A percentile compares a stretch with the other conserved stretches of the same genome.
Conservation (phyloP, 1,140 invertebrate species). For the Thaumatotibia leucotreta region DNA sequence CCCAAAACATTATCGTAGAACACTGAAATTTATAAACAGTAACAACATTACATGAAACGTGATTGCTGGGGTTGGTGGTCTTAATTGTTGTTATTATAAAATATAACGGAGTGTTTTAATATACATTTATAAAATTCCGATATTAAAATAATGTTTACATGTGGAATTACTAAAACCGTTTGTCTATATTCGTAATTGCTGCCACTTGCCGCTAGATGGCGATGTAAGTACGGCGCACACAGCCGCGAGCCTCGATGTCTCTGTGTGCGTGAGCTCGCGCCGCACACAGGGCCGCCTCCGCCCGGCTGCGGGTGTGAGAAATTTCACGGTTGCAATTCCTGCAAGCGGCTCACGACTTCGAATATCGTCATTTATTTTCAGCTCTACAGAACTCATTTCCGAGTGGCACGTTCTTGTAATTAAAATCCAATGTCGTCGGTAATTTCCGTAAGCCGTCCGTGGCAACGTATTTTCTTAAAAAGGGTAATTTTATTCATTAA, state of each 20-base stretch:
- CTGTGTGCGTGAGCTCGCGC: conserved; percentile 51
- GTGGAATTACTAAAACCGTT: not conserved
- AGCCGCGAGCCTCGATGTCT: conserved; percentile 14
- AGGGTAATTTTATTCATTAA: not conserved
- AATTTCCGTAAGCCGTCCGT: not conserved
- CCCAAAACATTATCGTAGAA: conserved; percentile 36
- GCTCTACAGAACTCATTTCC: not conserved
- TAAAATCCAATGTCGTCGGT: conserved; percentile 1
- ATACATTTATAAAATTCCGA: too few species aligned
- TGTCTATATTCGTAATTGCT: conserved; percentile 3
- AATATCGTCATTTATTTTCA: not conserved
- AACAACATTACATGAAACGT: conserved; percentile 17
- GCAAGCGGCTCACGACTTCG: not conserved
- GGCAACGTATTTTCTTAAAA: not conserved
- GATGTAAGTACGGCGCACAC: conserved; percentile 37
- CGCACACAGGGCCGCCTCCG: conserved; percentile 36
- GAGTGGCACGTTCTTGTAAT: not conserved
- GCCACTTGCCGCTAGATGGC: conserved; percentile 59
- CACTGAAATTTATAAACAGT: conserved; percentile 65
- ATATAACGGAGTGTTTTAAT: too few species aligned
- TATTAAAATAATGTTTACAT: not conserved
- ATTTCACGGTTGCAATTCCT: conserved; percentile 13
- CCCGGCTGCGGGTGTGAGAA: conserved; percentile 22
- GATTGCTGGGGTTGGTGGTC: not conserved
- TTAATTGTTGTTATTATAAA: too few species aligned